phyloP scores from a whole-genome alignment of 2,797 vertebrate genomes.

The Phrynocephalus vlangalii region DNA sequence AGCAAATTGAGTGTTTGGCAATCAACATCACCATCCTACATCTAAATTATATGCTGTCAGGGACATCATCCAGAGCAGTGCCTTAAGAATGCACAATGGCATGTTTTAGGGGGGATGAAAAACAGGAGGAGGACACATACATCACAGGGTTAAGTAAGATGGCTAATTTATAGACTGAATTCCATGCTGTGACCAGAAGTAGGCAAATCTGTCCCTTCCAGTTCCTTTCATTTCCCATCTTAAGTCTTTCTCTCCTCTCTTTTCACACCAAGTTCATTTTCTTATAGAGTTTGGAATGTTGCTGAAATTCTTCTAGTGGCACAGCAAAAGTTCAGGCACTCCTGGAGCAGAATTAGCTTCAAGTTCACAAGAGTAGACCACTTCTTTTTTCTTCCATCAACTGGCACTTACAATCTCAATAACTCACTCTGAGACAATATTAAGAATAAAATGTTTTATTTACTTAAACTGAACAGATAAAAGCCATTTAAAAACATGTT shows the following conservation, averaged over 20 bases:
- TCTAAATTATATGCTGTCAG: constrained; percentile 6
- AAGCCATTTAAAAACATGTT: no score
- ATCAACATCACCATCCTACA: not conserved
- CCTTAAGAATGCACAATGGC: not conserved
- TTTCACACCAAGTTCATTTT: no score
- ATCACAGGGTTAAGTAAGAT: not conserved
- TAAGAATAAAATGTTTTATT: no score
- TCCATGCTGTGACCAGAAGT: not conserved
- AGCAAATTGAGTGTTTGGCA: constrained; percentile 27
- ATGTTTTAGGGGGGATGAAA: not conserved
- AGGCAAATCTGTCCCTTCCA: not conserved
- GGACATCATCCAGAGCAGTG: not conserved
- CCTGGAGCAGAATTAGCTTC: no score
- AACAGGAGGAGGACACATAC: not conserved
- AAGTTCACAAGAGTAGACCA: no score
- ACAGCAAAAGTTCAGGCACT: no score
- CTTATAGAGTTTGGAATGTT: not conserved
- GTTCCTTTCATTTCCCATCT: not conserved
- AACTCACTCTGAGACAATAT: no score
- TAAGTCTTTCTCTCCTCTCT: no score
- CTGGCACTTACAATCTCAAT: no score
- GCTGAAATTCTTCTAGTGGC: not conserved
- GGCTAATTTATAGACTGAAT: not conserved
- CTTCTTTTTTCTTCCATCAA: no score
- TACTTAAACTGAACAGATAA: no score